These are phyloP conservation scores for Manis pentadactyla DNA, from an alignment of 2,797 vertebrate species.

Conservation along the genomic window DNA sequence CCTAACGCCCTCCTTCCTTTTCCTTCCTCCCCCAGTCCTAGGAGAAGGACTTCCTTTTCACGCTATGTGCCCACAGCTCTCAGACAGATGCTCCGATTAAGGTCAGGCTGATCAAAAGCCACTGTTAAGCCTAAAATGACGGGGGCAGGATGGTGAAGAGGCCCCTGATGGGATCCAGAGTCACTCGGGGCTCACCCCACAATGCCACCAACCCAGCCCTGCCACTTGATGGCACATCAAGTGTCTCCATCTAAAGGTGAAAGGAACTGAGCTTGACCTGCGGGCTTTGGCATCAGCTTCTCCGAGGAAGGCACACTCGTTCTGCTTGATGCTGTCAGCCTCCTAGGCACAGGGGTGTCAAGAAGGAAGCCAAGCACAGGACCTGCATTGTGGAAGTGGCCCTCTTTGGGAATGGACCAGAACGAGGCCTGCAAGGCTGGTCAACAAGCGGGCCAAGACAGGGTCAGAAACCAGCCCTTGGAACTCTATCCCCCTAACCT, in stretches of 20 bases:
- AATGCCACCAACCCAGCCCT: not conserved
- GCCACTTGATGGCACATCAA: not conserved
- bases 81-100: not conserved
- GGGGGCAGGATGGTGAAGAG: fast-evolving
- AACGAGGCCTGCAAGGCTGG: not conserved
- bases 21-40: not conserved
- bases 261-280: not conserved
- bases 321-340: not conserved
- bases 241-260: not conserved
- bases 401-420: not conserved
- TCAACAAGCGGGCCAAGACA: not conserved
- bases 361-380: not conserved
- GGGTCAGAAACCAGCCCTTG: not conserved
- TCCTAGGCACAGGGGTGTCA: not conserved
- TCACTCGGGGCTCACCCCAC: not conserved
- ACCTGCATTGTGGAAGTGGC: not conserved
- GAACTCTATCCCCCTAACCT: not conserved
- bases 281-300: not conserved
- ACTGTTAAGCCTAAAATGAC: not conserved
- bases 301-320: not conserved
- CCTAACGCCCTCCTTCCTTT: too few relatives aligned
- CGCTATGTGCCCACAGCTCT: not conserved
- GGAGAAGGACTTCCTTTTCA: not conserved
- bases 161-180: too few relatives aligned
- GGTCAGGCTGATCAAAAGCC: not conserved